Conservation (phyloP, 2,113 vertebrate species). For the Felis chaus region DNA sequence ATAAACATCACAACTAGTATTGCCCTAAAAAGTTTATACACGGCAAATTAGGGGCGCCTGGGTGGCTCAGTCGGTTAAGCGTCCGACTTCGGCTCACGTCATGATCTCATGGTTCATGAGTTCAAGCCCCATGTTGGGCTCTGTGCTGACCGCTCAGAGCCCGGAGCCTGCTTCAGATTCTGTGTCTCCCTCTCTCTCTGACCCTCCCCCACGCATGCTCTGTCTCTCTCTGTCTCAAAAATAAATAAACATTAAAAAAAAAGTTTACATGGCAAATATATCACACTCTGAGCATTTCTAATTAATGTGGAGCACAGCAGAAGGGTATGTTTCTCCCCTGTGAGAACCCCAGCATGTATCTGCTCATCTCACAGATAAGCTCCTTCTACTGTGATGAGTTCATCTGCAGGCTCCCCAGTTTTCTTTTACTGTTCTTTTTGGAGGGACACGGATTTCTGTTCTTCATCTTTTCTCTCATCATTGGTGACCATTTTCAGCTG, state of each 20-base stretch:
- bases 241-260: not conserved
- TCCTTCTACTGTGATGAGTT: not conserved
- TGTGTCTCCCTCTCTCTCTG: too few species aligned
- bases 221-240: too few species aligned
- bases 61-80: too few species aligned
- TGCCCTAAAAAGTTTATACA: not conserved
- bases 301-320: not conserved
- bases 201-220: too few species aligned
- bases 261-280: not conserved
- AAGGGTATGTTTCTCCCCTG: not conserved
- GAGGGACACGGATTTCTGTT: not conserved
- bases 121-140: too few species aligned
- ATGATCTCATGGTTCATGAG: too few species aligned
- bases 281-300: not conserved
- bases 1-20: not conserved
- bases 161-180: too few species aligned
- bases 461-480: not conserved
- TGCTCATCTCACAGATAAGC: not conserved
- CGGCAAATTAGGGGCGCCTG: too few species aligned
- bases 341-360: not conserved
- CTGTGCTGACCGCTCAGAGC: too few species aligned
- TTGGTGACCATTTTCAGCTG: not conserved
- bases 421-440: not conserved
- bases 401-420: too few species aligned
- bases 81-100: too few species aligned